Base-by-base conservation (phyloP, 2,888 invertebrate genomes). In the Laothoe populi region DNA sequence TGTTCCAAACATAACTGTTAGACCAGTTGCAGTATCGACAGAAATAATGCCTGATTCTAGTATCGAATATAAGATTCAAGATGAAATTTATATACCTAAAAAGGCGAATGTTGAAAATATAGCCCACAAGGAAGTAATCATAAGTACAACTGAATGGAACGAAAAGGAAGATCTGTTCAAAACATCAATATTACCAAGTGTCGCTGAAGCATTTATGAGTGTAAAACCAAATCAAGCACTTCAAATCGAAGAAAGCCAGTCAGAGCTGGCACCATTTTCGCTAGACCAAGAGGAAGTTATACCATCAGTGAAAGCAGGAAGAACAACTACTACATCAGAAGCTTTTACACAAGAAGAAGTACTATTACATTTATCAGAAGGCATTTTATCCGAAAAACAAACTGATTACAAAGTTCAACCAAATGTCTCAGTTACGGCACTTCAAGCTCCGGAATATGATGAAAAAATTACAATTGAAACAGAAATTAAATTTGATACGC, bases 281-380 rank as follows among this genome's bases (percentile, higher is more conserved):
- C 72, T 91, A 57, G 74, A 88, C 79, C 83, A 82, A 64, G 65
- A 69, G 26, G 69, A 70, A 53, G 75, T 79, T 62, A 38, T 75
- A 11, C 67, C 77, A 60, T 72, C 82, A 74, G 87, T 73, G n/a
- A 88, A 81, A 58, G 90, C 90, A 3, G 80, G 78, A 49, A 78
- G 83, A 67, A 83, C 77, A 53, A 79, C 93, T 59, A 86, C 93
- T 16, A 92, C 93, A 68, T 88, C 83, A 66, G 94, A 95, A 73
- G 95, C 95, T 16, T 79, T 95, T 61, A 92, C 92, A 59, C 93
- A 92, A 69, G 94, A 89, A 70, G 92, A 95, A 92, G 85, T 94
- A 26, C 83, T 94, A 58, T 77, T 94, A 26, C 87, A 90, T 73
- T 83, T 88, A 11, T 90, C 88, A 13, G 91, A 93, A 74, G 82